Evolutionary conservation across 30 jellyfish, hydroid and myxozoan species (phyloP).

Genomic region (Chironex yamaguchii): DNA sequence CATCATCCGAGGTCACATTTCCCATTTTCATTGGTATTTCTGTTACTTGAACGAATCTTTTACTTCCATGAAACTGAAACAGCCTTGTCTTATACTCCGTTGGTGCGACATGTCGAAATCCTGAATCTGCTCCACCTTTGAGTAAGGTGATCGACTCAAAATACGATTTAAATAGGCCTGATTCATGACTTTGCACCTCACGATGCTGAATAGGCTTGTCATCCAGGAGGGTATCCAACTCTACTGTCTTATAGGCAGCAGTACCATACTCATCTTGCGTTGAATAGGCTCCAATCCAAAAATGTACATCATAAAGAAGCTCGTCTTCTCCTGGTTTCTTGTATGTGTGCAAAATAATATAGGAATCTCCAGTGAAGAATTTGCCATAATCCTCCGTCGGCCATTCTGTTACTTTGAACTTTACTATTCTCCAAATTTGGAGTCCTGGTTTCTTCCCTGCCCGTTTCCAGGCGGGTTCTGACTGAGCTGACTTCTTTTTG

Average conservation of each 20-base stretch:
- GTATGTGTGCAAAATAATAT: constrained; percentile 94
- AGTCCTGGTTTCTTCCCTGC: constrained; percentile 91
- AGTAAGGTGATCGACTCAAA: constrained; percentile 70
- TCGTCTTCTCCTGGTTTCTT: constrained; percentile 76
- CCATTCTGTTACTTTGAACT: constrained; percentile 97
- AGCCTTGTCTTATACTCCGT: constrained; percentile 86
- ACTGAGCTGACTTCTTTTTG: constrained; percentile 93
- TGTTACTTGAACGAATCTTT: constrained; percentile 78
- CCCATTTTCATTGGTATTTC: constrained; percentile 94
- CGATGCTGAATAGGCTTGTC: constrained; percentile 99
- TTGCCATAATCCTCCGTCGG: constrained; percentile 92
- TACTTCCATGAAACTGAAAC: constrained; percentile 87
- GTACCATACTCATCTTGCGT: constrained; percentile 99
- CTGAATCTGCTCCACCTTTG: constrained; percentile 96
- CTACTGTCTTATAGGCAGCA: constrained; percentile 99
- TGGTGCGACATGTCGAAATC: constrained; percentile 97
- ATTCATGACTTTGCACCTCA: constrained; percentile 97
- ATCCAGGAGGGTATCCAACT: constrained; percentile 96
- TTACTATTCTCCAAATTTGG: constrained; percentile 97
- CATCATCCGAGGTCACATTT: constrained; percentile 95
- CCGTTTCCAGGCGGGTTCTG: constrained; percentile 99
- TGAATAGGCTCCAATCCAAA: constrained; percentile 97
- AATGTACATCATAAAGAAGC: constrained; percentile 91
- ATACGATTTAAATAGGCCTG: constrained; percentile 82
- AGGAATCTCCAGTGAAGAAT: constrained; percentile 96